A percentile compares a stretch with the other conserved stretches of the same genome.
Evolutionary conservation across 2,888 invertebrate species (phyloP).

Genomic region (Xestia ashworthii): DNA sequence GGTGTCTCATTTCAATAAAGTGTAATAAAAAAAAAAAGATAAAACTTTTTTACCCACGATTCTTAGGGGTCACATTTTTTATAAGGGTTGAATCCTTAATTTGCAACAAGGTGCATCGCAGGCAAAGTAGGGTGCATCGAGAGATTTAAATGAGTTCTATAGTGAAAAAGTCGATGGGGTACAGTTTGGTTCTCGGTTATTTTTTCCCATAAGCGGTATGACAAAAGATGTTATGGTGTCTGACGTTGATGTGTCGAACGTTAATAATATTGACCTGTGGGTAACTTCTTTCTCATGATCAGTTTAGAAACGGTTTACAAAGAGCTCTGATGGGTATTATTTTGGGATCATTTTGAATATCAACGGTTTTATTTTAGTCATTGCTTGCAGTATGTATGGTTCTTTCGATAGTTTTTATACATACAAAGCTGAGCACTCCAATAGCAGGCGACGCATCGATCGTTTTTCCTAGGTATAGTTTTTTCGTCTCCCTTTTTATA

Average conservation of each 20-base stretch:
- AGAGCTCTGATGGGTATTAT: constrained; percentile 3
- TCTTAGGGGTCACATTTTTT: constrained; percentile 89
- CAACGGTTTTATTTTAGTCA: not conserved
- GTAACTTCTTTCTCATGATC: constrained; percentile 67
- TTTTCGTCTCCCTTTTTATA: not conserved
- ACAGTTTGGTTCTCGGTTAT: constrained; percentile 70
- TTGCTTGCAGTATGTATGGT: not conserved
- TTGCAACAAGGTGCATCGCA: constrained; percentile 90
- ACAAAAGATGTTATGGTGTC: constrained; percentile 84
- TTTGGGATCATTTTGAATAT: not conserved
- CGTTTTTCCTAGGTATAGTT: not conserved
- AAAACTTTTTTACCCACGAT: constrained; percentile 89
- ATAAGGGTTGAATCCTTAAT: constrained; percentile 87
- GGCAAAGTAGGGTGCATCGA: constrained; percentile 83
- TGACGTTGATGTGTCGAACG: constrained; percentile 84
- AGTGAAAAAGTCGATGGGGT: constrained; percentile 84
- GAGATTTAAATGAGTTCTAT: constrained; percentile 88
- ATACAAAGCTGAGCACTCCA: not conserved
- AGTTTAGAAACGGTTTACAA: constrained; percentile 53
- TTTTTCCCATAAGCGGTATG: constrained; percentile 81
- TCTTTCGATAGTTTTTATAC: not conserved
- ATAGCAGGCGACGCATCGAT: not conserved
- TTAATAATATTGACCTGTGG: constrained; percentile 74
- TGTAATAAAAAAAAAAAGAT: constrained; percentile 87
- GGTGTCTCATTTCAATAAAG: constrained; percentile 91